Conservation (phyloP, 2,797 vertebrate genomes). For the Takifugu ocellatus region DNA sequence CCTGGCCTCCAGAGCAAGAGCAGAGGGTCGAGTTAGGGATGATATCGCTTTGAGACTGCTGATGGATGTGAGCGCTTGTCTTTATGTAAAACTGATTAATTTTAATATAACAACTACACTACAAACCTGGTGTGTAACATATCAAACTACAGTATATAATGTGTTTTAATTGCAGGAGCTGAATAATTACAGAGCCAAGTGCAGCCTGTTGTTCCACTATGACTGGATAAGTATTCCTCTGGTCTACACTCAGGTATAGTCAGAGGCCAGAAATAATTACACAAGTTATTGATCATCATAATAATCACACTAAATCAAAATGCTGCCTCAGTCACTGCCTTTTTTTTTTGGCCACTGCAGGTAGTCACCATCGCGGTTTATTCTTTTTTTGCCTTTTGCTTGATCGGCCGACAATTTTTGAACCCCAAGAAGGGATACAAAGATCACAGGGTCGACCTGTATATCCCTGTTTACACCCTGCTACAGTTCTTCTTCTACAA, state of each 20-base stretch:
- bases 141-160: not conserved
- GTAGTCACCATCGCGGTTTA: constrained; percentile 88
- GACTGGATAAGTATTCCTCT: constrained; percentile 93
- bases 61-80: constrained; percentile 78
- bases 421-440: constrained; percentile 70
- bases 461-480: constrained; percentile 84
- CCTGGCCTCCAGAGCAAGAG: constrained; percentile 80
- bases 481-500: constrained; percentile 94
- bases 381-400: constrained; percentile 85
- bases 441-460: constrained; percentile 78
- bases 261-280: not conserved
- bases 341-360: constrained; percentile 49
- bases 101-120: too few species aligned
- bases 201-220: constrained; percentile 88
- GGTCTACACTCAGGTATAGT: constrained; percentile 83
- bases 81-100: not conserved
- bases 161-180: constrained; percentile 76
- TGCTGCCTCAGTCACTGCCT: not conserved
- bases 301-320: not conserved
- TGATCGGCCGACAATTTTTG: constrained; percentile 86
- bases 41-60: constrained; percentile 85
- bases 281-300: not conserved
- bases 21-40: constrained; percentile 80
- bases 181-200: constrained; percentile 86
- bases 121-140: not conserved